Base-by-base conservation (phyloP, 2,888 invertebrate genomes). In the Sicus ferrugineus region DNA sequence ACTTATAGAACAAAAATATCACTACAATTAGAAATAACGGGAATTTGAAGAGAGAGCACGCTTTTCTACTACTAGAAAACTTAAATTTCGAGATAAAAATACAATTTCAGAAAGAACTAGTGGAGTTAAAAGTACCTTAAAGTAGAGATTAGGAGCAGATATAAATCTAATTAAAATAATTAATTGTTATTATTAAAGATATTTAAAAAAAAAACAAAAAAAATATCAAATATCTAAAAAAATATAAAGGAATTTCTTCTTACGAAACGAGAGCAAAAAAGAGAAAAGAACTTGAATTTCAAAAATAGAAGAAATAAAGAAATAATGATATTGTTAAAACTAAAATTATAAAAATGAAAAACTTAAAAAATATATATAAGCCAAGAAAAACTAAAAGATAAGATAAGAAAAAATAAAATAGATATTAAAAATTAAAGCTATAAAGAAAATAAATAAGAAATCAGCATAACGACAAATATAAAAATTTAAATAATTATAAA, bases 91-190 rank as follows among this genome's bases (percentile, higher is more conserved):
- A n/a, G n/a, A n/a, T n/a, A 56, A 68, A 72, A 68, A 66, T 70
- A 63, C 56, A 67, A 73, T 50, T 21, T 19, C 16, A 46, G 23
- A 65, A 75, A 76, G 74, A 59, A 59, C 19, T 81, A 81, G 83
- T 83, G 84, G 83, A 84, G 84, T 84, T 83, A 83, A 80, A 81
- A 83, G 83, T 83, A 83, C 83, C 83, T 83, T 84, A 80, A 79
- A 80, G 78, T 83, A 83, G 84, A 77, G 78, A 77, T 77, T 82
- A 82, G 79, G 77, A 50, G 19, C 31, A 23, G 21, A 34, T 31
- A 50, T 14, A 23, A 50, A 30, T 4, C n/a, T 9, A 42, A n/a
- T 42, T n/a, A 64, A 50, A 5, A 31, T 19, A 31, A 63, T 59
- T 67, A 71, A 73, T n/a, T n/a, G n/a, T n/a, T 21, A 9, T 42